phyloP scores from a whole-genome alignment of 2,113 vertebrate species.

The Clarias macrocephalus region DNA sequence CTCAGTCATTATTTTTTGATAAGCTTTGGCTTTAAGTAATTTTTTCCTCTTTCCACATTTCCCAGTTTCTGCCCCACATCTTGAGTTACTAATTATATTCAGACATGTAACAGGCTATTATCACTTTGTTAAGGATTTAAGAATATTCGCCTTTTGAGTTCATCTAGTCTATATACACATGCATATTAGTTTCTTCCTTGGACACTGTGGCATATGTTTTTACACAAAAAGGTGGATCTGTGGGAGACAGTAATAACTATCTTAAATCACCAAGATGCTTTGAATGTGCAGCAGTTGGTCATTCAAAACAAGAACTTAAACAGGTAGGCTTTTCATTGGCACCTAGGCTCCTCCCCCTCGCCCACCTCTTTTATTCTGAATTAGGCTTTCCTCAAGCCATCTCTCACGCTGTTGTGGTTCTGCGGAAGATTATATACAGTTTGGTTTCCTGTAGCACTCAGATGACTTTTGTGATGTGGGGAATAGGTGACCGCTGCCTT shows the following conservation, averaged over 20 bases:
- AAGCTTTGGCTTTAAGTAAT: neutral
- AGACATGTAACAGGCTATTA: neutral
- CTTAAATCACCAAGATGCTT: neutral
- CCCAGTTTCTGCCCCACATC: neutral
- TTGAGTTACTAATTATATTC: neutral
- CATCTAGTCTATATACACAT: neutral
- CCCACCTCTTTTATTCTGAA: neutral
- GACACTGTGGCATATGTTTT: neutral
- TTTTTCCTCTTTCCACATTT: neutral
- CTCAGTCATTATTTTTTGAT: neutral
- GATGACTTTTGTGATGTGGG: constrained; percentile 63
- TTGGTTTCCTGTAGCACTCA: constrained; percentile 69
- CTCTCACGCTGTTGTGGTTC: constrained; percentile 58
- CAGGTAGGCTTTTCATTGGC: neutral
- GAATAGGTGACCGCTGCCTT: constrained; percentile 66
- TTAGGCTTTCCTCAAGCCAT: neutral
- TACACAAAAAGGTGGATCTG: neutral
- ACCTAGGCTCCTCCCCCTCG: neutral
- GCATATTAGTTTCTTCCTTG: neutral
- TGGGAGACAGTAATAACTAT: neutral
- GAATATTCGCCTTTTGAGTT: neutral
- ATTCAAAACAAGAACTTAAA: neutral
- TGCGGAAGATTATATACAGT: constrained; percentile 68
- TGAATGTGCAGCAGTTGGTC: neutral
- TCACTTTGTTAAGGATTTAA: neutral